A percentile compares a stretch with the other conserved stretches of the same genome.
phyloP scores from a whole-genome alignment of 2,113 vertebrate genomes.

The Rhea pennata region DNA sequence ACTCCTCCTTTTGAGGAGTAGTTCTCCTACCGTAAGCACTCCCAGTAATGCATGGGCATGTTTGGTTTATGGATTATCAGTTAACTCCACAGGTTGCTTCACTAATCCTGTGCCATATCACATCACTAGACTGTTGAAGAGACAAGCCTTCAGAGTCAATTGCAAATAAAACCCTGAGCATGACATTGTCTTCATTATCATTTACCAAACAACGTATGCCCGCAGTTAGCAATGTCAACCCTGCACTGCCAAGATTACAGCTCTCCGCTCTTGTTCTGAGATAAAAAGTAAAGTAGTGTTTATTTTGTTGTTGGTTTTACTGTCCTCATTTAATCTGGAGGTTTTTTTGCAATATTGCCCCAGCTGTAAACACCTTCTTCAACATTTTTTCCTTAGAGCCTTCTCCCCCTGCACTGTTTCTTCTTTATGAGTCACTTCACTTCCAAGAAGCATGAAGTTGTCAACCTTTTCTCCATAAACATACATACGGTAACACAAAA shows the following conservation, averaged over 20 bases:
- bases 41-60: neutral
- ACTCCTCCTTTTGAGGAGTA: neutral
- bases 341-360: neutral
- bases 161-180: neutral
- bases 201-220: neutral
- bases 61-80: neutral
- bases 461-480: neutral
- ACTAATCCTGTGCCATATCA: neutral
- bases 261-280: neutral
- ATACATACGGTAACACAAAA: neutral
- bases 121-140: neutral
- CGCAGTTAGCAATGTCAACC: neutral
- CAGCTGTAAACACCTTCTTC: neutral
- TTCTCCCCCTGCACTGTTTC: neutral
- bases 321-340: neutral
- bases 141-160: neutral
- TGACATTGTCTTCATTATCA: neutral
- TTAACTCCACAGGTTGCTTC: neutral
- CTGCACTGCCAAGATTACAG: neutral
- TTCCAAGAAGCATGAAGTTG: neutral
- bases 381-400: neutral
- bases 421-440: neutral
- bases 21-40: neutral
- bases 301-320: neutral
- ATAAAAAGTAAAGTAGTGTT: neutral